phyloP scores from a whole-genome alignment of 37 sponge, comb jelly and placozoan genomes.

The Amphimedon queenslandica region DNA sequence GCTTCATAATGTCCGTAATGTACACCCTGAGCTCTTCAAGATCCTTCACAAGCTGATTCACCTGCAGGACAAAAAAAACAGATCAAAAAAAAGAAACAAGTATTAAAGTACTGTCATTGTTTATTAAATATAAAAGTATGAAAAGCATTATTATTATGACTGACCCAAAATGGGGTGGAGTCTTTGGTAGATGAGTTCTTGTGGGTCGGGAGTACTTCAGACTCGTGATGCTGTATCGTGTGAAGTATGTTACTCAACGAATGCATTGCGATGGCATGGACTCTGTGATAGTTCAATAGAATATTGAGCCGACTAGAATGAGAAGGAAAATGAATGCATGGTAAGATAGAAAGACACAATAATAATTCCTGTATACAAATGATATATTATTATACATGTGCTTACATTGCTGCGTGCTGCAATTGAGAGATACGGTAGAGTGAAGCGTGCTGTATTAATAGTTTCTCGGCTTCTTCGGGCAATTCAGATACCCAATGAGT shows the following conservation, averaged over 20 bases:
- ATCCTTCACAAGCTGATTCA: slow-evolving; percentile 13
- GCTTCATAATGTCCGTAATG: slow-evolving; percentile 21
- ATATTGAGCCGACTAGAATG: too few species aligned
- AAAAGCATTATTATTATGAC: too few species aligned
- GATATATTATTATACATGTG: not conserved
- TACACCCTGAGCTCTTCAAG: slow-evolving; percentile 4
- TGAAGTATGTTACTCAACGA: slow-evolving; percentile 2
- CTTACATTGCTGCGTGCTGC: slow-evolving; percentile 38
- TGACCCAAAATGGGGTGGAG: too few species aligned
- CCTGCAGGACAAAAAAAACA: slow-evolving; percentile 1
- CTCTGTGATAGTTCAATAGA: slow-evolving; percentile 43
- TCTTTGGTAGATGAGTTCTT: too few species aligned
- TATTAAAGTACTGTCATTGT: too few species aligned
- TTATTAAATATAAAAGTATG: too few species aligned
- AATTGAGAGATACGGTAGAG: slow-evolving; percentile 24
- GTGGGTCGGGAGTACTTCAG: too few species aligned
- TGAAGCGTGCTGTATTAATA: slow-evolving; percentile 35
- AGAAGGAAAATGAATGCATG: not conserved
- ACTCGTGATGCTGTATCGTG: slow-evolving; percentile 15
- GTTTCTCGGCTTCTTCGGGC: not conserved
- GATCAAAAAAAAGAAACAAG: too few species aligned
- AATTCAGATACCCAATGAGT: slow-evolving; percentile 19
- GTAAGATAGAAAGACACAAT: not conserved
- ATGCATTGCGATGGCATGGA: slow-evolving; percentile 16
- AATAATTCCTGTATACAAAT: too few species aligned